phyloP scores from a whole-genome alignment of 1,140 invertebrate genomes.

The Danaus melanippus region DNA sequence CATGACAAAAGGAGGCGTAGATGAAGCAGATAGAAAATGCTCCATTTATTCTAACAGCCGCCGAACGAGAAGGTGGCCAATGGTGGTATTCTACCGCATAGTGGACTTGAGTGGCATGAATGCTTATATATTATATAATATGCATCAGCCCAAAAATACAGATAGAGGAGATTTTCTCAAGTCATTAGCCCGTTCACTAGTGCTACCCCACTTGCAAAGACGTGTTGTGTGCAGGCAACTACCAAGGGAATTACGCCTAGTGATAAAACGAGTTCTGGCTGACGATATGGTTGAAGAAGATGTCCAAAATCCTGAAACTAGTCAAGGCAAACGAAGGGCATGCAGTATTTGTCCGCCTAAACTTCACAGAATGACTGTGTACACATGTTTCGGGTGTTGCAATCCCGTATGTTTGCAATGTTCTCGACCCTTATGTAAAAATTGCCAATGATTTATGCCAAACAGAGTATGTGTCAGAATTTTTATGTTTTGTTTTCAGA shows the following conservation, averaged over 20 bases:
- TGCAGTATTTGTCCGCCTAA: slow-evolving; percentile 31
- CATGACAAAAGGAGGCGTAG: slow-evolving; percentile 56
- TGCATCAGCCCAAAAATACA: no score
- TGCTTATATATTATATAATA: slow-evolving; percentile 29
- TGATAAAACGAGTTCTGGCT: no score
- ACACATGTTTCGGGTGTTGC: slow-evolving; percentile 27
- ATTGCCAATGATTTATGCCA: no score
- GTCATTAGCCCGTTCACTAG: slow-evolving; percentile 27
- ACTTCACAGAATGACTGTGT: no score
- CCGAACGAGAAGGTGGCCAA: slow-evolving; percentile 48
- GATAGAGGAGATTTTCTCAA: slow-evolving; percentile 27
- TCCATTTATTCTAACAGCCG: slow-evolving; percentile 42
- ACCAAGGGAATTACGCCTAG: no score
- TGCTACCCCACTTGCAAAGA: no score
- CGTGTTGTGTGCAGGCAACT: no score
- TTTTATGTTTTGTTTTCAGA: slow-evolving; percentile 28
- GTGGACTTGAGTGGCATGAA: no score
- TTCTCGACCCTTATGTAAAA: slow-evolving; percentile 26
- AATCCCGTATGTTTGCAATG: slow-evolving; percentile 30
- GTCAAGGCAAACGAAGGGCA: slow-evolving; percentile 24
- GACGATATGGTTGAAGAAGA: slow-evolving; percentile 21
- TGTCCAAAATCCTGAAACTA: slow-evolving; percentile 22
- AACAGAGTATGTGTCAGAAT: no score
- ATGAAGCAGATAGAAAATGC: slow-evolving; percentile 53
- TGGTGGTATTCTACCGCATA: no score